Evolutionary conservation across 2,797 vertebrate species (phyloP).

Genomic region (Halcyon chelicuti): DNA sequence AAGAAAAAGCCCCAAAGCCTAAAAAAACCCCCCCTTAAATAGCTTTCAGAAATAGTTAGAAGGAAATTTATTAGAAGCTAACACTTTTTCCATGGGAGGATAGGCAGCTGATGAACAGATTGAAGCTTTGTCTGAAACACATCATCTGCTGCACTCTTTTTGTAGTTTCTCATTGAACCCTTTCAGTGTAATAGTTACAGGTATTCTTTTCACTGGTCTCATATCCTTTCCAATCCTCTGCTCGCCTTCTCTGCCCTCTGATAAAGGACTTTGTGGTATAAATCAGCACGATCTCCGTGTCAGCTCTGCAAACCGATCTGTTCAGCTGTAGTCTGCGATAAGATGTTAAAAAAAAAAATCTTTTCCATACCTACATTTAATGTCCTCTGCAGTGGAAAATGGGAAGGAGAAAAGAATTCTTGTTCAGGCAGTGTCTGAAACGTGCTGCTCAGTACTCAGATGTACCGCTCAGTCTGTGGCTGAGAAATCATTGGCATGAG

Average conservation of each 20-base stretch:
- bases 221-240: neutral
- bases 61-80: neutral
- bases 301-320: neutral
- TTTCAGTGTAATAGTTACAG: neutral
- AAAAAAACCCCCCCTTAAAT: neutral
- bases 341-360: neutral
- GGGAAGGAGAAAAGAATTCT: neutral
- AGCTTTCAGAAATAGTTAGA: neutral
- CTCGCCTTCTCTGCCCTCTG: neutral
- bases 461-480: neutral
- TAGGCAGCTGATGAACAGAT: neutral
- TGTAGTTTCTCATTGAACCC: neutral
- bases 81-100: neutral
- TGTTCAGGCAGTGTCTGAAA: neutral
- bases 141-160: neutral
- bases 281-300: neutral
- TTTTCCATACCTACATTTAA: neutral
- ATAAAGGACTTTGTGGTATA: neutral
- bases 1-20: neutral
- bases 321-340: neutral
- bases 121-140: neutral
- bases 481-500: neutral
- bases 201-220: neutral
- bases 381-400: neutral
- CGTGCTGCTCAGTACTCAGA: neutral